Evolutionary conservation across 2,888 invertebrate genomes (phyloP).

Genomic region (Cephus sareptanus): DNA sequence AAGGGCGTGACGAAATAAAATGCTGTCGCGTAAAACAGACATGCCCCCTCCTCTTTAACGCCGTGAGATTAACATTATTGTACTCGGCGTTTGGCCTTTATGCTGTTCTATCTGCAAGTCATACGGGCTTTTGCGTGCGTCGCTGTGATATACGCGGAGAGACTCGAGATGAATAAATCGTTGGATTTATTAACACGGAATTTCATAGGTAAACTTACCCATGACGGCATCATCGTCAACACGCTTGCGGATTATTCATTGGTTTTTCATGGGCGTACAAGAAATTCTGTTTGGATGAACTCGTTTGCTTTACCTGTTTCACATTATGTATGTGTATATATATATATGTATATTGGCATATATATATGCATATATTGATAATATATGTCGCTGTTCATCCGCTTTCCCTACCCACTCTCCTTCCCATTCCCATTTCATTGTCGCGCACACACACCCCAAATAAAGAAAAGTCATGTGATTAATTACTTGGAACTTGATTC

Average conservation of each 20-base stretch:
- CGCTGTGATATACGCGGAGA: conserved; percentile 57
- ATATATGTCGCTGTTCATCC: background rate
- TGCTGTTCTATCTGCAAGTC: conserved; percentile 61
- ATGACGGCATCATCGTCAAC: background rate
- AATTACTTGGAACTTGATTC: background rate
- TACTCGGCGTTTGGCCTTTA: conserved; percentile 55
- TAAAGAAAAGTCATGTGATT: background rate
- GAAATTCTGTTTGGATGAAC: background rate
- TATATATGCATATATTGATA: background rate
- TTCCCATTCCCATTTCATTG: background rate
- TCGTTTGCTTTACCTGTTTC: background rate
- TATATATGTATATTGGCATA: background rate
- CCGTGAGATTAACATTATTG: background rate
- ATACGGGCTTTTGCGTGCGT: conserved; percentile 57
- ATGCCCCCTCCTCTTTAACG: background rate
- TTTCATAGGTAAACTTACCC: background rate
- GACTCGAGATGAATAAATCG: background rate
- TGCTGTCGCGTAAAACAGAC: background rate
- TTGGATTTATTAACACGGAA: background rate
- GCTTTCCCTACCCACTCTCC: background rate
- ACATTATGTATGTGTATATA: background rate
- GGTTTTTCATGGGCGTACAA: background rate
- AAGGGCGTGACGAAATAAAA: conserved; percentile 11
- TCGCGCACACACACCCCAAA: background rate
- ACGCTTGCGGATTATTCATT: background rate